These are phyloP conservation scores for Chrysolina oricalcia DNA, from an alignment of 2,888 invertebrate species.

Conservation along the genomic window DNA sequence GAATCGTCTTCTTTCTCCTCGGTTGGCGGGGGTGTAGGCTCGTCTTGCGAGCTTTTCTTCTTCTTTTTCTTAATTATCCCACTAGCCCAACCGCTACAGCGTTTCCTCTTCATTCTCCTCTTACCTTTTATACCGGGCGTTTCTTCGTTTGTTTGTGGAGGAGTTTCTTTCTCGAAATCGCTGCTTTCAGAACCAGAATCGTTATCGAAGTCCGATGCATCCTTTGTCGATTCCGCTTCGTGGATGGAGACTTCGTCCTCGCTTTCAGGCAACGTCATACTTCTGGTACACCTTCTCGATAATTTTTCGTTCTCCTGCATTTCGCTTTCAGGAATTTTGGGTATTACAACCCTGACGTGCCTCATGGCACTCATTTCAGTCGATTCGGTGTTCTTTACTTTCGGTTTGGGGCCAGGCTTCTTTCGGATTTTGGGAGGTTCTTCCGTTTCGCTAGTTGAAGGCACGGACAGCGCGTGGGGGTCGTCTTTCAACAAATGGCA, in stretches of 20 bases:
- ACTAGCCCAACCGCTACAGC: constrained; percentile 69
- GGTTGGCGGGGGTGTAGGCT: constrained; percentile 12
- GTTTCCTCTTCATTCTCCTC: constrained; percentile 64
- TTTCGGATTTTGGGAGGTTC: constrained; percentile 48
- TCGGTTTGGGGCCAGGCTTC: constrained; percentile 55
- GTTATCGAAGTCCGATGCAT: constrained; percentile 58
- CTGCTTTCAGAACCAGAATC: constrained; percentile 58
- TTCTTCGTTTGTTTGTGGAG: constrained; percentile 66
- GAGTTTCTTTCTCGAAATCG: constrained; percentile 46
- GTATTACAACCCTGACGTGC: constrained; percentile 58
- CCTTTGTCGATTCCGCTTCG: constrained; percentile 35
- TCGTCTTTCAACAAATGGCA: constrained; percentile 74
- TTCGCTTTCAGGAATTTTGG: constrained; percentile 59
- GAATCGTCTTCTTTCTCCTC: constrained; percentile 22
- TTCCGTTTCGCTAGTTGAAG: constrained; percentile 19
- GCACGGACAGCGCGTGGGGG: constrained; percentile 53
- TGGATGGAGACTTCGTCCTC: constrained; percentile 47
- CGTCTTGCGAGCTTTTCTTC: constrained; percentile 46
- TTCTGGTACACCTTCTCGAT: constrained; percentile 48
- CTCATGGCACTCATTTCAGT: constrained; percentile 55
- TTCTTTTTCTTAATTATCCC: constrained; percentile 56
- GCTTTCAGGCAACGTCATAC: constrained; percentile 48
- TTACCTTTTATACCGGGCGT: constrained; percentile 61
- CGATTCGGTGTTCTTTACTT: constrained; percentile 33
- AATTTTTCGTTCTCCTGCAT: constrained; percentile 47